Evolutionary conservation across 2,113 vertebrate genomes (phyloP), one percentile per base, ranked within the genome.

Genomic region (Leptobrachium leishanense): DNA sequence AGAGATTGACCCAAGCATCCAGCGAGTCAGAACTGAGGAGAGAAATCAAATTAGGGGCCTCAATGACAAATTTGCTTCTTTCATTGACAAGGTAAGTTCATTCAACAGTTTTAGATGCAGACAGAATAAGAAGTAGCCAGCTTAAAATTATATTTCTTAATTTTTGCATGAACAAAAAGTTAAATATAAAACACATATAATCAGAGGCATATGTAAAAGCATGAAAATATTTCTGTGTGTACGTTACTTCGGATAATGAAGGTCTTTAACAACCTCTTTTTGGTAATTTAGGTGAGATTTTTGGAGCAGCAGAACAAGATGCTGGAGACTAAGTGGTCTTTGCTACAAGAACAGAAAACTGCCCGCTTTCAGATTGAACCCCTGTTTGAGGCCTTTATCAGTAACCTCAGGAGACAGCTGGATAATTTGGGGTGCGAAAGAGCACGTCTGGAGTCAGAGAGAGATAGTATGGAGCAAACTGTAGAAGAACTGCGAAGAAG

Each of bases 401-500:
- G 84, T 78, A 95, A 92, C 87, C 86, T 99, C 87, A 90, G 90
- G 77, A 92, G 94, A 82, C 95, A 98, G 87, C 85, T 97, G 5
- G 94, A 95, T 46, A 87, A 84, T 0, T 86, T 97, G 77, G 92
- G 87, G 1, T 94, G 86, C 0, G 96, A 99, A 91, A 90, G 95
- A 65, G 77, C 90, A 31, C 92, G 94, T 86, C 87, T 99, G 90
- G 96, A 98, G 0, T 91, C 92, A 13, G 96, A 98, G 75, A 91
- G 97, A 68, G 94, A 83, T 85, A 96, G 86, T 89, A 94, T 96
- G 95, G 94, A 95, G 82, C 91, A 92, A 62, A 71, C 94, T 0
- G 96, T 97, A 20, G 96, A 99, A 84, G 97, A 98, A 85, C 96
- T 96, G 84, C 99, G 96, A 90, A 93, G 71, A 78, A 98, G 95